Conservation (phyloP, 2,113 vertebrate genomes). For the Lamprotornis superbus region DNA sequence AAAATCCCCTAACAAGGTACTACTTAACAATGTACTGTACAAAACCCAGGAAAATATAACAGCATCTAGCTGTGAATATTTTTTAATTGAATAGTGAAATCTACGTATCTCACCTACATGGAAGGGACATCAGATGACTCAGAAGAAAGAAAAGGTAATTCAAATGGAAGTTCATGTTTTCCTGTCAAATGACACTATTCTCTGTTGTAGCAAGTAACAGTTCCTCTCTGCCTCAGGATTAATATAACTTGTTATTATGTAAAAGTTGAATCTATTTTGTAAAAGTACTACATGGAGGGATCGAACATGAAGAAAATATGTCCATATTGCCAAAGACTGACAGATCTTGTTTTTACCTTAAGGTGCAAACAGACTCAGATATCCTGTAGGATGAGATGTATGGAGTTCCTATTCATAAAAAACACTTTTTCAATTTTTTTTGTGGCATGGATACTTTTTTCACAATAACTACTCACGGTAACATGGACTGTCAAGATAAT, state of each 20-base stretch:
- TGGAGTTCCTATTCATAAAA: not conserved
- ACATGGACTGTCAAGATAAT: not conserved
- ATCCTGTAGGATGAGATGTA: not conserved
- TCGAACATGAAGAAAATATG: not conserved
- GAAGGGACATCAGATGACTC: not conserved
- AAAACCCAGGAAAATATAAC: not conserved
- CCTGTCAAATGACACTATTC: not conserved
- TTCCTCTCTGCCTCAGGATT: not conserved
- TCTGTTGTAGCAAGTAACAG: not conserved
- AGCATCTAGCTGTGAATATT: not conserved
- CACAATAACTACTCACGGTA: not conserved
- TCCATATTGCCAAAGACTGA: not conserved
- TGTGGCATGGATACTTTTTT: not conserved
- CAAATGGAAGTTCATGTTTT: not conserved
- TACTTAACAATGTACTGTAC: not conserved
- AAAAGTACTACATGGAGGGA: not conserved
- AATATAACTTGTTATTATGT: not conserved
- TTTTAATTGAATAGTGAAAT: not conserved
- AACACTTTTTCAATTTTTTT: not conserved
- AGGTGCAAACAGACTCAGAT: not conserved
- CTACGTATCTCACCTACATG: not conserved
- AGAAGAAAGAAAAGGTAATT: not conserved
- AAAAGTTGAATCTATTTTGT: not conserved
- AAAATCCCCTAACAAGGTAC: not conserved
- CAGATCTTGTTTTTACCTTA: not conserved